phyloP scores from a whole-genome alignment of 2,113 vertebrate genomes.

The Festucalex cinctus region DNA sequence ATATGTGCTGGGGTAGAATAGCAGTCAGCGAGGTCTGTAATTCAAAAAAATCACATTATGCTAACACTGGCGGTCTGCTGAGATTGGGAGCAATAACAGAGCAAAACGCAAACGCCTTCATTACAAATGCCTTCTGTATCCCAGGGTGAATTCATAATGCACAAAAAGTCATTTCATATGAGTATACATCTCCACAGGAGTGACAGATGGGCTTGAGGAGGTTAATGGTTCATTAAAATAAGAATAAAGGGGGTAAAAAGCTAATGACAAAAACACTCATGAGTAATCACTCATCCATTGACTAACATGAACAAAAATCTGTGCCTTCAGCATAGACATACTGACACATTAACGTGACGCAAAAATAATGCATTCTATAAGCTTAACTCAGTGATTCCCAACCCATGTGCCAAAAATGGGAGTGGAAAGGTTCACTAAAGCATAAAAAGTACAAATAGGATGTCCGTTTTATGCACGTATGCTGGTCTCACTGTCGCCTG shows the following conservation, averaged over 20 bases:
- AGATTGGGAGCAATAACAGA: slow-evolving; percentile 55
- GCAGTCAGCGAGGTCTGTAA: slow-evolving; percentile 50
- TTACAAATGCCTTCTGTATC: slow-evolving; percentile 50
- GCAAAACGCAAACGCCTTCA: slow-evolving; percentile 50
- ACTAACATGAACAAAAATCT: neutral
- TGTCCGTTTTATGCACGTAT: too few species aligned
- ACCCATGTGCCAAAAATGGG: too few species aligned
- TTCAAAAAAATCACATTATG: slow-evolving; percentile 64
- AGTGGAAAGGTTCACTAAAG: too few species aligned
- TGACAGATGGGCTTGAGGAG: neutral
- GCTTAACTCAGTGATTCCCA: too few species aligned
- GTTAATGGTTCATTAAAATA: slow-evolving; percentile 46
- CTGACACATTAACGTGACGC: too few species aligned
- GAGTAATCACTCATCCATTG: neutral
- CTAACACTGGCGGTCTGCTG: slow-evolving; percentile 54
- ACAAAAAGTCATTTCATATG: slow-evolving; percentile 57
- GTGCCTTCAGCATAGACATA: neutral
- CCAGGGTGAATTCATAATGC: slow-evolving; percentile 49
- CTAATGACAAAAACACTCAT: neutral
- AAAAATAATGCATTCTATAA: too few species aligned
- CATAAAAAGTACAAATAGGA: too few species aligned
- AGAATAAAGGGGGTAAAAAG: slow-evolving; percentile 37
- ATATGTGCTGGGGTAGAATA: slow-evolving; percentile 46
- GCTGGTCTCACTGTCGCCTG: too few species aligned
- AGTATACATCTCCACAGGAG: slow-evolving; percentile 46